phyloP scores from a whole-genome alignment of 2,888 invertebrate species.

The Oscheius sp. region DNA sequence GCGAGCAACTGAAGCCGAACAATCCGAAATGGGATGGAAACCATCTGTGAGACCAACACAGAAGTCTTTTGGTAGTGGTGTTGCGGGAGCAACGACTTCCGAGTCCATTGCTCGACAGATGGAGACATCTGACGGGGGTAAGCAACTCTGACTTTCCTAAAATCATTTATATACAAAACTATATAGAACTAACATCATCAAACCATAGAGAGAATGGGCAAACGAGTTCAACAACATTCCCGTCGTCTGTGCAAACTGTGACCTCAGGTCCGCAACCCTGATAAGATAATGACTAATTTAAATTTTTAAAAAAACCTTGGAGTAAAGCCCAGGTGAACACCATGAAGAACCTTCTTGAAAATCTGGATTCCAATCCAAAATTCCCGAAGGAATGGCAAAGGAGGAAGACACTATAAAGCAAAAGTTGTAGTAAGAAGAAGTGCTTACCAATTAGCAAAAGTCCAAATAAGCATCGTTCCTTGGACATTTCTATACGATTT shows the following conservation, averaged over 20 bases:
- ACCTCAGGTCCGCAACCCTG: slow-evolving; percentile 10
- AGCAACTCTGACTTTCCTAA: not conserved
- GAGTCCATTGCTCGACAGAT: not conserved
- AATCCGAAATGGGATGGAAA: slow-evolving; percentile 7
- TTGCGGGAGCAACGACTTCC: not conserved
- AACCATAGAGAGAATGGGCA: slow-evolving; percentile 24
- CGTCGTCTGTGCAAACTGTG: not conserved
- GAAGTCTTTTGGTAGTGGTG: not conserved
- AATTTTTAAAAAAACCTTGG: too few species aligned
- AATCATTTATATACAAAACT: not conserved
- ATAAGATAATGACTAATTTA: too few species aligned
- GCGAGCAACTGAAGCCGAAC: slow-evolving; percentile 1
- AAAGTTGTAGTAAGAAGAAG: too few species aligned
- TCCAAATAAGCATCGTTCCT: too few species aligned
- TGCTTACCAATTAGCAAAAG: too few species aligned
- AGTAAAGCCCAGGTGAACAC: too few species aligned
- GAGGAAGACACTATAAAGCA: too few species aligned
- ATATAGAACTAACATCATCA: slow-evolving; percentile 9
- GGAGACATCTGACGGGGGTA: not conserved
- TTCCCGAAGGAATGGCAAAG: too few species aligned
- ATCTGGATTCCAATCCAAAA: too few species aligned
- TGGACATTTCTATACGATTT: too few species aligned
- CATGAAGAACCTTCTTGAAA: too few species aligned
- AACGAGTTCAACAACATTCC: not conserved
- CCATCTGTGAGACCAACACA: slow-evolving; percentile 12